Evolutionary conservation across 2,113 vertebrate species (phyloP).

Genomic region (Corythoichthys haematopterus): DNA sequence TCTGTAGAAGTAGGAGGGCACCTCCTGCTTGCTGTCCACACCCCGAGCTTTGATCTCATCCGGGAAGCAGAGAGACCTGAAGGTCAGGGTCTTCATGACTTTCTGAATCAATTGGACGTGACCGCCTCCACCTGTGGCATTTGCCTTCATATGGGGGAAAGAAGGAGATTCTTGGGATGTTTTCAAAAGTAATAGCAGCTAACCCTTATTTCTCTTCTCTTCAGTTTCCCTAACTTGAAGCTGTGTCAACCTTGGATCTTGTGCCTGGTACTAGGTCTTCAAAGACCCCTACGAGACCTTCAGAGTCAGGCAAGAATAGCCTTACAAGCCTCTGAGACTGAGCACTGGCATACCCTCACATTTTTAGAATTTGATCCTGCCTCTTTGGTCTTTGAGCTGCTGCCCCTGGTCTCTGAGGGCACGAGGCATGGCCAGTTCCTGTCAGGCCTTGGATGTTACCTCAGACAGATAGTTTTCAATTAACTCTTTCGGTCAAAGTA

Average conservation of each 20-base stretch:
- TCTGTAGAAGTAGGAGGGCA: conserved; percentile 91
- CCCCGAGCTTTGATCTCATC: conserved; percentile 80
- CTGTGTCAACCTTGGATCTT: too few relatives aligned
- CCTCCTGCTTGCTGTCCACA: conserved; percentile 79
- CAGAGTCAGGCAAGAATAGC: background rate
- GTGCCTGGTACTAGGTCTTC: too few relatives aligned
- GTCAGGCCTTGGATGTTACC: background rate
- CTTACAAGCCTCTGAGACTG: background rate
- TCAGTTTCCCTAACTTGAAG: too few relatives aligned
- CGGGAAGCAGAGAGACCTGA: conserved; percentile 85
- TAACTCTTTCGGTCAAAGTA: background rate
- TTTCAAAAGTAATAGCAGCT: too few relatives aligned
- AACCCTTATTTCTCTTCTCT: too few relatives aligned
- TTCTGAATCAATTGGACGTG: conserved; percentile 88
- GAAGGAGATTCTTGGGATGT: background rate
- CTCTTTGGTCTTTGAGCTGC: background rate
- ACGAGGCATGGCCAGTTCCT: background rate
- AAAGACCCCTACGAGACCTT: too few relatives aligned
- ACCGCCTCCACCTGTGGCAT: conserved; percentile 92
- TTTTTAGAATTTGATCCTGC: background rate
- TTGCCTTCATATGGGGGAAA: conserved; percentile 73
- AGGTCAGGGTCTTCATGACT: conserved; percentile 82
- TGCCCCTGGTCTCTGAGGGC: background rate
- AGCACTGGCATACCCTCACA: background rate
- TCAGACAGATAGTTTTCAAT: background rate